phyloP scores from a whole-genome alignment of 1,140 invertebrate species.

The Andrena cerasifolii region DNA sequence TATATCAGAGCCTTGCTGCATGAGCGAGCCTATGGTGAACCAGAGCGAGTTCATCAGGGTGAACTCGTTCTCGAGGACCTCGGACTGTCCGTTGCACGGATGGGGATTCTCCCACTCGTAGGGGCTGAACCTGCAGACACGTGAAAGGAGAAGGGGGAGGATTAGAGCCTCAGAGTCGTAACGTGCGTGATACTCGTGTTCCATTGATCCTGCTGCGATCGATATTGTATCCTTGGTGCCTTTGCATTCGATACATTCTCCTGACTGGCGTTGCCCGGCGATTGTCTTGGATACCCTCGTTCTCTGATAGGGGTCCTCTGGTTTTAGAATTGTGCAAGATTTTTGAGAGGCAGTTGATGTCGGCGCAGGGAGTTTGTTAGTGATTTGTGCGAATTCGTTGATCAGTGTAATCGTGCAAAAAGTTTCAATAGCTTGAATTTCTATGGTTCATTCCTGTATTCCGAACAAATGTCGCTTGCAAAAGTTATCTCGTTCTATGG shows the following conservation, averaged over 20 bases:
- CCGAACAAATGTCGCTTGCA: too few species aligned
- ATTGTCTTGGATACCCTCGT: too few species aligned
- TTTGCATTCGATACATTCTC: not conserved
- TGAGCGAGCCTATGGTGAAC: conserved; percentile 94
- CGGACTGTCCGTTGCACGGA: conserved; percentile 90
- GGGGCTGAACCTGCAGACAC: conserved; percentile 89
- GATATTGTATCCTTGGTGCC: not conserved
- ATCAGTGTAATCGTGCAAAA: too few species aligned
- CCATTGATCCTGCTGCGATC: not conserved
- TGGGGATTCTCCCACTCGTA: conserved; percentile 95
- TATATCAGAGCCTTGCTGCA: conserved; percentile 96
- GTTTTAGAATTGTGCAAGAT: conserved; percentile 1
- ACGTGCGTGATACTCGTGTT: conserved; percentile 16
- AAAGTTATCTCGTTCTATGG: too few species aligned
- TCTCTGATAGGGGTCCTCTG: not conserved
- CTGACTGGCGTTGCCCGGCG: too few species aligned
- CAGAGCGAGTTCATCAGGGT: conserved; percentile 93
- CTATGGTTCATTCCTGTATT: too few species aligned
- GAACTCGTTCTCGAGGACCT: conserved; percentile 93
- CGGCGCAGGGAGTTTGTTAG: too few species aligned
- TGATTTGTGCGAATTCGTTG: too few species aligned
- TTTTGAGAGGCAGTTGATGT: too few species aligned
- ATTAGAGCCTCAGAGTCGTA: conserved; percentile 76
- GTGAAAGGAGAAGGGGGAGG: conserved; percentile 75
- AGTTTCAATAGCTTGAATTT: too few species aligned